phyloP scores from a whole-genome alignment of 2,797 vertebrate genomes.

The Epinephelus awoara region DNA sequence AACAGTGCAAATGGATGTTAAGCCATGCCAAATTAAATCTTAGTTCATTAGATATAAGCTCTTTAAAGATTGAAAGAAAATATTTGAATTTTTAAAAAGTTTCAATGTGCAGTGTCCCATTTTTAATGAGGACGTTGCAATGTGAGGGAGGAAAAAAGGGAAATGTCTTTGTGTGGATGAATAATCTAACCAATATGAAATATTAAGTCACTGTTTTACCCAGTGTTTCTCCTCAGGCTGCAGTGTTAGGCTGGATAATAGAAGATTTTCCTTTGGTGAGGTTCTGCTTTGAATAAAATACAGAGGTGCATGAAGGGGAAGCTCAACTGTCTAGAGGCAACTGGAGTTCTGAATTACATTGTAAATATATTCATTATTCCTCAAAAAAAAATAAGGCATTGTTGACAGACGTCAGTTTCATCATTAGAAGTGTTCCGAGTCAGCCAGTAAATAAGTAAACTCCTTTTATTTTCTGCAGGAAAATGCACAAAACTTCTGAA shows the following conservation, averaged over 20 bases:
- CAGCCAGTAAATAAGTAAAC: slow-evolving; percentile 81
- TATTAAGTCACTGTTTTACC: slow-evolving; percentile 88
- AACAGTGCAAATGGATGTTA: slow-evolving; percentile 86
- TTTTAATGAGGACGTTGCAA: slow-evolving; percentile 85
- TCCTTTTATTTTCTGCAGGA: slow-evolving; percentile 73
- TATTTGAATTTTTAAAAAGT: slow-evolving; percentile 87
- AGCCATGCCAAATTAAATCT: slow-evolving; percentile 88
- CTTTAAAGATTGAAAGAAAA: slow-evolving; percentile 88
- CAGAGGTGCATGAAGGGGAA: slow-evolving; percentile 85
- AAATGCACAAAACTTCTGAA: slow-evolving; percentile 60
- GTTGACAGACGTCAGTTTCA: slow-evolving; percentile 84
- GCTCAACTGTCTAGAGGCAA: slow-evolving; percentile 84
- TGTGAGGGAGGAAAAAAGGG: slow-evolving; percentile 74
- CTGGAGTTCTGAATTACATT: slow-evolving; percentile 80
- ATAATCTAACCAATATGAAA: slow-evolving; percentile 88
- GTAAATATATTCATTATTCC: slow-evolving; percentile 87
- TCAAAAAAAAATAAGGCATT: slow-evolving; percentile 70
- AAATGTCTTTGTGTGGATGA: slow-evolving; percentile 85
- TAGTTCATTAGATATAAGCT: slow-evolving; percentile 88
- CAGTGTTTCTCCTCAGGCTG: slow-evolving; percentile 85
- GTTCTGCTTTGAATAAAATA: slow-evolving; percentile 86
- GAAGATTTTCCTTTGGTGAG: slow-evolving; percentile 86
- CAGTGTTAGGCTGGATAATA: slow-evolving; percentile 86
- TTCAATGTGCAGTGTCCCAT: slow-evolving; percentile 86
- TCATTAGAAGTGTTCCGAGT: slow-evolving; percentile 74